Conservation (phyloP, 2,113 vertebrate genomes). For the Nothoprocta perdicaria region DNA sequence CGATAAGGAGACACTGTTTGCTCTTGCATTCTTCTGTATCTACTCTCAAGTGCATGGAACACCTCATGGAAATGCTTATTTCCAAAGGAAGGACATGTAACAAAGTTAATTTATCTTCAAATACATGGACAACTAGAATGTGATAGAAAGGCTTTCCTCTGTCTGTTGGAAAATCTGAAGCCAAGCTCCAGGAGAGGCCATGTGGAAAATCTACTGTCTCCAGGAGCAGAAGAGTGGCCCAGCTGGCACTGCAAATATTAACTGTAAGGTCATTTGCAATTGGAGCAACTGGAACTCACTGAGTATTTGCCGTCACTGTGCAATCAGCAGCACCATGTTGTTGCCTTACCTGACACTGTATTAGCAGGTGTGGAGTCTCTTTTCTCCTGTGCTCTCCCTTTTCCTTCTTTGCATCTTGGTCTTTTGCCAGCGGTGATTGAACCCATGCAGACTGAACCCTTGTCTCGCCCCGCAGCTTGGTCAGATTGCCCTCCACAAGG, state of each 20-base stretch:
- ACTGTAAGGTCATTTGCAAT: background rate
- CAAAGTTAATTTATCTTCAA: background rate
- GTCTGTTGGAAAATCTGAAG: background rate
- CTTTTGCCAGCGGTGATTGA: slow-evolving; percentile 81
- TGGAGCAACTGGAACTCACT: background rate
- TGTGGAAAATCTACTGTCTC: background rate
- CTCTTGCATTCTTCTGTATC: background rate
- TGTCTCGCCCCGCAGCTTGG: slow-evolving; percentile 76
- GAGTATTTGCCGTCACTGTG: background rate
- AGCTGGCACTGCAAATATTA: background rate
- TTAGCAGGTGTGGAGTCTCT: slow-evolving; percentile 77
- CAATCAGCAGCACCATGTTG: background rate
- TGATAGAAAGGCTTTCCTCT: background rate
- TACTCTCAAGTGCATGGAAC: background rate
- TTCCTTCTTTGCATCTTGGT: slow-evolving; percentile 69
- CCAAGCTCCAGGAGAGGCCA: background rate
- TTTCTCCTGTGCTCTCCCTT: slow-evolving; percentile 80
- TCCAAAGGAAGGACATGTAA: background rate
- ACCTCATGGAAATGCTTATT: background rate
- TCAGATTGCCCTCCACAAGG: slow-evolving; percentile 88
- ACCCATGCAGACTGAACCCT: slow-evolving; percentile 63
- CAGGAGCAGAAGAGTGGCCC: background rate
- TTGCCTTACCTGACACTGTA: slow-evolving; percentile 89
- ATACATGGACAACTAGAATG: background rate
- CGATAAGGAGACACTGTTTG: background rate